These are phyloP conservation scores for Leuctra nigra DNA, from an alignment of 2,888 invertebrate species.

Conservation along the genomic window DNA sequence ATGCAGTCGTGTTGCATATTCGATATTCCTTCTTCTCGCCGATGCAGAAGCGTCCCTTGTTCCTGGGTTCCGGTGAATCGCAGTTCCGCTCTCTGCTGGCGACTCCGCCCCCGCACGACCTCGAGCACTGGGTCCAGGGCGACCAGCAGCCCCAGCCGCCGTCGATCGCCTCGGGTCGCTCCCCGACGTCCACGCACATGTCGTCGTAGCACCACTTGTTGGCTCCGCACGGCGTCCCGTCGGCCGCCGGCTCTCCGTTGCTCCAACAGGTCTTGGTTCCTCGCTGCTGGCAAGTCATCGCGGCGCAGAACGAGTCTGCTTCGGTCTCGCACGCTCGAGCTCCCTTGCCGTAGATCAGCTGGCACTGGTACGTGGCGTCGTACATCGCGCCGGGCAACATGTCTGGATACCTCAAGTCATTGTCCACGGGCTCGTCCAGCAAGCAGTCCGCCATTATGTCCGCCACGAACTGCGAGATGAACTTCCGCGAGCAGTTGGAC, in stretches of 20 bases:
- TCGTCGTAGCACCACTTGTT: slow-evolving; percentile 61
- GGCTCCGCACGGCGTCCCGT: slow-evolving; percentile 58
- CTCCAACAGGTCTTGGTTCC: slow-evolving; percentile 42
- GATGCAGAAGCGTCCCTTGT: slow-evolving; percentile 56
- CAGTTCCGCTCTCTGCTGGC: slow-evolving; percentile 50
- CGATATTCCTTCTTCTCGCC: slow-evolving; percentile 61
- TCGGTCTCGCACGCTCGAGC: neutral
- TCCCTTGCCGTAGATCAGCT: slow-evolving; percentile 38
- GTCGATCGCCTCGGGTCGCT: slow-evolving; percentile 52
- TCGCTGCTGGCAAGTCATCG: slow-evolving; percentile 42
- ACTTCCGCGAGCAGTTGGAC: slow-evolving; percentile 51
- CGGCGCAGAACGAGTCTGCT: slow-evolving; percentile 35
- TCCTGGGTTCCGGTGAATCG: slow-evolving; percentile 54
- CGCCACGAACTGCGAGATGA: slow-evolving; percentile 51
- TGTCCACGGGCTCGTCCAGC: slow-evolving; percentile 53
- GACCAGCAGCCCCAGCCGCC: slow-evolving; percentile 63
- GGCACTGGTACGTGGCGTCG: slow-evolving; percentile 57
- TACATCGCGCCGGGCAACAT: slow-evolving; percentile 60
- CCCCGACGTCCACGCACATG: slow-evolving; percentile 54
- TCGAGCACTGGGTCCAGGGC: slow-evolving; percentile 50
- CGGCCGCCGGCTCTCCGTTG: slow-evolving; percentile 51
- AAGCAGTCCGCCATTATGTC: slow-evolving; percentile 59
- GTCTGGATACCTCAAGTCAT: slow-evolving; percentile 42
- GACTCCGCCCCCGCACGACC: slow-evolving; percentile 59
- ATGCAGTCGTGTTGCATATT: slow-evolving; percentile 65